Evolutionary conservation across 1,140 invertebrate species (phyloP).

Genomic region (Samia ricini): DNA sequence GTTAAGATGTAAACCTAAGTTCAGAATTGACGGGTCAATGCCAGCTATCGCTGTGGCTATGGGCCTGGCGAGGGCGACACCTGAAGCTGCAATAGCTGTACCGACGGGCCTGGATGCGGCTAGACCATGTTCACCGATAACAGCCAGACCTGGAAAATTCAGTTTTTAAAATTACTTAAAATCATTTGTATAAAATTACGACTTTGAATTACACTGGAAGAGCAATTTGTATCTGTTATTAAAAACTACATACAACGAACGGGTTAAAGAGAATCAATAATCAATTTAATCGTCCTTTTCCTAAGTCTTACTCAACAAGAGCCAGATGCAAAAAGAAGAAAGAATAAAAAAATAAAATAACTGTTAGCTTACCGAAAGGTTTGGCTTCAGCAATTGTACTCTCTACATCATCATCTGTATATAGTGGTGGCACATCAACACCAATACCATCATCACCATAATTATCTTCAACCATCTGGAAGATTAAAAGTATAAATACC

Average conservation of each 20-base stretch:
- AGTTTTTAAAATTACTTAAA: background rate
- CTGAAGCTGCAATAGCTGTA: conserved; percentile 82
- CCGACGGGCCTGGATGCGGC: conserved; percentile 83
- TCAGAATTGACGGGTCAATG: conserved; percentile 77
- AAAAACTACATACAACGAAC: no score
- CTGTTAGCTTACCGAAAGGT: conserved; percentile 78
- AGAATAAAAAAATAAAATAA: background rate
- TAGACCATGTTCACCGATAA: conserved; percentile 81
- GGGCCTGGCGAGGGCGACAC: conserved; percentile 82
- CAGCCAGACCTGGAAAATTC: conserved; percentile 72
- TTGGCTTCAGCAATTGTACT: conserved; percentile 84
- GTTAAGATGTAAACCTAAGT: conserved; percentile 53
- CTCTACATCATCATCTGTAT: conserved; percentile 44
- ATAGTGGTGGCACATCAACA: conserved; percentile 47
- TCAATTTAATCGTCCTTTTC: no score
- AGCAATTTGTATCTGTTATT: no score
- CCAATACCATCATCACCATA: conserved; percentile 72
- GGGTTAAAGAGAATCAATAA: no score
- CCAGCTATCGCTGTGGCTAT: conserved; percentile 85
- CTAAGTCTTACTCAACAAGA: no score
- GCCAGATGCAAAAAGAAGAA: background rate
- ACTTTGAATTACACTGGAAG: no score
- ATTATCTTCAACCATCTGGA: conserved; percentile 41
- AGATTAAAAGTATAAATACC: background rate
- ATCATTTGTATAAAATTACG: background rate